Percentiles rank a stretch among this genome's conserved stretches.
phyloP scores from a whole-genome alignment of 2,797 vertebrate genomes.

The Neosilurus mollespiculum region DNA sequence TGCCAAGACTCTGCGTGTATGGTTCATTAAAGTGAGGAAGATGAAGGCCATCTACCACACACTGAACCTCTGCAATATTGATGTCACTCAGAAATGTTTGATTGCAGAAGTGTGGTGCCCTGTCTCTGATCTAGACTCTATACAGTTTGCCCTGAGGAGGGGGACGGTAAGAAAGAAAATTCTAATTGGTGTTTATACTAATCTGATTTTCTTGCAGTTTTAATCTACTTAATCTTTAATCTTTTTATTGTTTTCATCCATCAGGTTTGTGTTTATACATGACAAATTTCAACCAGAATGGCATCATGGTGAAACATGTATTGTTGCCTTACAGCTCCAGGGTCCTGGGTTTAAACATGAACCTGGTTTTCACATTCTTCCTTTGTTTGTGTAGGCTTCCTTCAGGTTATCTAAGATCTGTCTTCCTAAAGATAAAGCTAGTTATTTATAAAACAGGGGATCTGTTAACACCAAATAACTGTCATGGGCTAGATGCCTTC shows the following conservation, averaged over 20 bases:
- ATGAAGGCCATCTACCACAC: slow-evolving; percentile 84
- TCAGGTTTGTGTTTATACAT: neutral
- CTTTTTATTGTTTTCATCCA: neutral
- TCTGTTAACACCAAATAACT: neutral
- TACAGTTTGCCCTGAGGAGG: slow-evolving; percentile 87
- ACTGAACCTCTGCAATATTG: slow-evolving; percentile 88
- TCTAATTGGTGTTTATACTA: neutral
- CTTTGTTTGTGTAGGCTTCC: neutral
- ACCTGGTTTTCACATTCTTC: neutral
- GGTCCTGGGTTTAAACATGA: neutral
- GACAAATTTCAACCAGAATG: neutral
- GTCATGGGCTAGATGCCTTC: neutral
- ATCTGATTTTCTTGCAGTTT: neutral
- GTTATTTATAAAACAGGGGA: neutral
- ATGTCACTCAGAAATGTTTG: slow-evolving; percentile 89
- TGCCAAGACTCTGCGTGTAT: slow-evolving; percentile 89
- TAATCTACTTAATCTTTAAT: neutral
- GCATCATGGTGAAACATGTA: neutral
- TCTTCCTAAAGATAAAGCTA: no score
- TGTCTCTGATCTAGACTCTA: slow-evolving; percentile 86
- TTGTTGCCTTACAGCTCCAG: neutral
- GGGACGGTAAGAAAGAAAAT: slow-evolving; percentile 78
- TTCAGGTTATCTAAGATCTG: neutral
- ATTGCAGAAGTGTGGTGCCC: slow-evolving; percentile 92
- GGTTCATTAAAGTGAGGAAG: slow-evolving; percentile 89